These are phyloP conservation scores for Muraenolepis orangiensis DNA, from an alignment of 2,797 vertebrate species.

Conservation along the genomic window DNA sequence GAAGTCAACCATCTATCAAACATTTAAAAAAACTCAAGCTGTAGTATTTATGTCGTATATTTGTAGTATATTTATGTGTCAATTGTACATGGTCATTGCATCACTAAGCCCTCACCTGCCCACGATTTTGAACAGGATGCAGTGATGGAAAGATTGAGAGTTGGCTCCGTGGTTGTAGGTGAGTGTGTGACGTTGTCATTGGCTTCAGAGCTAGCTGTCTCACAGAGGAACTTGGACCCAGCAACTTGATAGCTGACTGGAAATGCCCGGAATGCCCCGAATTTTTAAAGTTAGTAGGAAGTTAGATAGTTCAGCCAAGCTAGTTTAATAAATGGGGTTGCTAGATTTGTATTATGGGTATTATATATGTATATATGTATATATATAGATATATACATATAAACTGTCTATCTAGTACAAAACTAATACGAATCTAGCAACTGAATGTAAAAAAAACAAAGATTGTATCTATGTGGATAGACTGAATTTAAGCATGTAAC, in stretches of 20 bases:
- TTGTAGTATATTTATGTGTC: not conserved
- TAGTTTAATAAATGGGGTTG: no score
- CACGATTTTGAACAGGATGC: constrained; percentile 75
- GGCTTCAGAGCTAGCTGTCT: constrained; percentile 5
- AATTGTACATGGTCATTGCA: not conserved
- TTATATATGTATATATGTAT: no score
- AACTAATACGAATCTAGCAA: no score
- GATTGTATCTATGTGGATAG: no score
- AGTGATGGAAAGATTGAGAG: constrained; percentile 79
- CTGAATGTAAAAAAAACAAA: no score
- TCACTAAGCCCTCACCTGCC: not conserved
- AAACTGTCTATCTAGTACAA: no score
- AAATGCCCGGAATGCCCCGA: constrained; percentile 30
- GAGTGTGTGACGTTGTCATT: constrained; percentile 51
- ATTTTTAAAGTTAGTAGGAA: not conserved
- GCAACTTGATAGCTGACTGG: constrained; percentile 33
- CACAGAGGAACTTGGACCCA: constrained; percentile 12
- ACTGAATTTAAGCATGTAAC: no score
- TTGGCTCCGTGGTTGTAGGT: constrained; percentile 86
- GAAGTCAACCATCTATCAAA: not conserved
- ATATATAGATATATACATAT: no score
- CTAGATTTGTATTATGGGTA: no score
- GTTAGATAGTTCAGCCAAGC: not conserved
- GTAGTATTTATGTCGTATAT: not conserved
- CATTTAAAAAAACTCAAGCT: not conserved